These are phyloP conservation scores for Azorinus chamasolen DNA, from an alignment of 2,888 invertebrate genomes.

Conservation along the genomic window DNA sequence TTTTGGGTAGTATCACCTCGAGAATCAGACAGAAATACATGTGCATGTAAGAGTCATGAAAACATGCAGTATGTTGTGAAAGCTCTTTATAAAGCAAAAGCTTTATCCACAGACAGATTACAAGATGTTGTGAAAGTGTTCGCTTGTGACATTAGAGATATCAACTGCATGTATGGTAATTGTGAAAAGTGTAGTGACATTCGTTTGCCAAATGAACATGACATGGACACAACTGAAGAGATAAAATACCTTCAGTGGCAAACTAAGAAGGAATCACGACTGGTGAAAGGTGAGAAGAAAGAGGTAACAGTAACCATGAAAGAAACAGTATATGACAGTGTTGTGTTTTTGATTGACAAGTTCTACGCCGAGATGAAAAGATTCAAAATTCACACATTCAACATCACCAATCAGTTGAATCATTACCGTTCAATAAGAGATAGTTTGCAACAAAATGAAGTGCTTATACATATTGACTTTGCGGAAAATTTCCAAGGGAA, in stretches of 20 bases:
- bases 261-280: constrained; percentile 19
- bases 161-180: constrained; percentile 1
- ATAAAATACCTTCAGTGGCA: constrained; percentile 18
- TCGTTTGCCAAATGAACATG: too few species aligned
- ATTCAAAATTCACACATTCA: constrained; percentile 46
- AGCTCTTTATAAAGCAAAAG: constrained; percentile 7
- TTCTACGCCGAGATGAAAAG: constrained; percentile 26
- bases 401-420: constrained; percentile 54
- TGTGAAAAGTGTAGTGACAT: not conserved
- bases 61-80: constrained; percentile 44
- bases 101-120: not conserved
- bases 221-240: too few species aligned
- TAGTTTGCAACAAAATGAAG: not conserved
- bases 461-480: constrained; percentile 9
- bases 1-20: constrained; percentile 49
- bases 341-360: constrained; percentile 11
- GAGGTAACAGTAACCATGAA: constrained; percentile 26
- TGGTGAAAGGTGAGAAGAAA: constrained; percentile 7
- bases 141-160: not conserved
- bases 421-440: constrained; percentile 23
- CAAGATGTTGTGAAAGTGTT: not conserved
- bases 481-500: constrained; percentile 13
- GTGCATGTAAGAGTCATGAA: constrained; percentile 41
- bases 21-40: constrained; percentile 46
- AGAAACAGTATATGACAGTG: constrained; percentile 26